phyloP scores from a whole-genome alignment of 2,797 vertebrate genomes.

The Gallinago nigripennis region DNA sequence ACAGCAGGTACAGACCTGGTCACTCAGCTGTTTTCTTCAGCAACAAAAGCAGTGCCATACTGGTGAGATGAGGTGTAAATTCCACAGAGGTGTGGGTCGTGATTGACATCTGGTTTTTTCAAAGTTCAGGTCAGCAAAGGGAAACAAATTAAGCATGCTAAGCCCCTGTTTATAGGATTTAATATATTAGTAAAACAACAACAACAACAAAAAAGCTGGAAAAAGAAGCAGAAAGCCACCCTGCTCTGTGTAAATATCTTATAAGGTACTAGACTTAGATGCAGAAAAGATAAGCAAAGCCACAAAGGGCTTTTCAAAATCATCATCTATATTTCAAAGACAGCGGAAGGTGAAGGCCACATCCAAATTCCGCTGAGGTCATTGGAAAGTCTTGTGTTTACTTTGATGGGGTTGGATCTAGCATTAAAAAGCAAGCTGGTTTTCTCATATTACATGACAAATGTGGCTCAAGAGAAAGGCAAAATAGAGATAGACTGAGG shows the following conservation, averaged over 20 bases:
- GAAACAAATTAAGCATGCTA: not conserved
- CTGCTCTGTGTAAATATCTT: not conserved
- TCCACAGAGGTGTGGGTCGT: not conserved
- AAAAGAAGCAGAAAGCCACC: not conserved
- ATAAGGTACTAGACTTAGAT: not conserved
- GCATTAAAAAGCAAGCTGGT: not conserved
- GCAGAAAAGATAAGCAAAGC: not conserved
- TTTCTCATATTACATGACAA: slow-evolving; percentile 23
- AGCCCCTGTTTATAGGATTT: not conserved
- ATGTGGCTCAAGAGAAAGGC: slow-evolving; percentile 24
- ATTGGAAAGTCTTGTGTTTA: slow-evolving; percentile 34
- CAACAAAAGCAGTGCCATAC: not conserved
- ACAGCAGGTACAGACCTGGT: not conserved
- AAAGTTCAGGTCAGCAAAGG: not conserved
- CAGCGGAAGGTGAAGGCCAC: not conserved
- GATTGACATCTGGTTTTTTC: not conserved
- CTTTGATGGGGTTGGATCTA: slow-evolving; percentile 11
- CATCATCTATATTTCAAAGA: not conserved
- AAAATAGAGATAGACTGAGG: slow-evolving; percentile 2
- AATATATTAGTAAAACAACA: not conserved
- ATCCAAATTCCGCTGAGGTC: slow-evolving; percentile 1
- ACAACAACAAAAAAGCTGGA: not conserved
- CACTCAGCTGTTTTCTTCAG: not conserved
- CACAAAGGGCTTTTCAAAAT: not conserved
- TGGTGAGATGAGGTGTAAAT: not conserved